Conservation (phyloP, 2,888 invertebrate species). For the Thyatira batis region DNA sequence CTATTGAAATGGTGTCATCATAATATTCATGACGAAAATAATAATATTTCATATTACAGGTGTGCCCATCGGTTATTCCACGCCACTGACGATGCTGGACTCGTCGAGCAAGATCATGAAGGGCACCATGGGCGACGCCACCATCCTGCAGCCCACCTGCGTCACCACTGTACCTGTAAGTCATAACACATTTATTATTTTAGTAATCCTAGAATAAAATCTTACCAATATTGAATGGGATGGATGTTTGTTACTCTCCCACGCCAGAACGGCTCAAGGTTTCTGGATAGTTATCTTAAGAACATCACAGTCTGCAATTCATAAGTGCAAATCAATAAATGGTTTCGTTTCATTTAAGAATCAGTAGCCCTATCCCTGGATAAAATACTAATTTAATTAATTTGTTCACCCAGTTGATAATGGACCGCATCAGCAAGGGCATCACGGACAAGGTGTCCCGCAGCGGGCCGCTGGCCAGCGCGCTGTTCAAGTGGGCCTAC, state of each 20-base stretch:
- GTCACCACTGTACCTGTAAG: constrained; percentile 97
- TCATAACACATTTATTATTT: constrained; percentile 8
- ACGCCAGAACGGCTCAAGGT: too few relatives aligned
- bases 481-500: constrained; percentile 96
- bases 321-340: too few relatives aligned
- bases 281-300: too few relatives aligned
- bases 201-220: too few relatives aligned
- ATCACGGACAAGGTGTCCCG: constrained; percentile 96
- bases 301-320: too few relatives aligned
- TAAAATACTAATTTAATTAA: too few relatives aligned
- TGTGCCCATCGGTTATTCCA: constrained; percentile 97
- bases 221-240: too few relatives aligned
- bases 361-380: too few relatives aligned
- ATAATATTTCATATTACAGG: constrained; percentile 75
- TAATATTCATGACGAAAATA: too few relatives aligned
- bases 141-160: constrained; percentile 94
- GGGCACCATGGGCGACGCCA: constrained; percentile 97
- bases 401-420: constrained; percentile 95
- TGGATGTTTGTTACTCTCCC: too few relatives aligned
- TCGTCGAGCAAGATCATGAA: constrained; percentile 97
- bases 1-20: too few relatives aligned
- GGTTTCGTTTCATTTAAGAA: too few relatives aligned
- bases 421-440: constrained; percentile 98
- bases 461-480: constrained; percentile 89
- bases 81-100: constrained; percentile 95